phyloP scores from a whole-genome alignment of 2,113 vertebrate genomes.

The Phalacrocorax aristotelis region DNA sequence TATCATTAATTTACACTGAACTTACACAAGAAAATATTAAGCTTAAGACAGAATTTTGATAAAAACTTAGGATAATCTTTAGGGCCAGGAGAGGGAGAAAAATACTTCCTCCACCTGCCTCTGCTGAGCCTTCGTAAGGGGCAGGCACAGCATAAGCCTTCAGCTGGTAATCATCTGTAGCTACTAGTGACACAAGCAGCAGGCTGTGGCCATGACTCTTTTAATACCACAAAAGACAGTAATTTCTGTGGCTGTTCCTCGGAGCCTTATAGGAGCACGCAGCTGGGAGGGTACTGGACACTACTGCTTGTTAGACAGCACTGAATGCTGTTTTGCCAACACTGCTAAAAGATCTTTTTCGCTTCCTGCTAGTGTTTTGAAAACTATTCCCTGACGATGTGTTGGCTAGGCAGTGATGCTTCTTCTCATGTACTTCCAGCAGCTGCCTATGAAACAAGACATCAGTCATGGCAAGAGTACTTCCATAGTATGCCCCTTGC shows the following conservation, averaged over 20 bases:
- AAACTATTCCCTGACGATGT: not conserved
- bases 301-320: not conserved
- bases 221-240: too few species aligned
- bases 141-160: not conserved
- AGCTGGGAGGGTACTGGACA: not conserved
- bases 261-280: not conserved
- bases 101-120: not conserved
- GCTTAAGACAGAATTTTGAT: not conserved
- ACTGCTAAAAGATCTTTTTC: not conserved
- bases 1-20: not conserved
- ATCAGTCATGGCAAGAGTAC: not conserved
- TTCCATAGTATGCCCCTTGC: not conserved
- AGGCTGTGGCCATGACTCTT: rapidly evolving
- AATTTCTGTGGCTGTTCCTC: not conserved
- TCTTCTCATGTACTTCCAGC: not conserved
- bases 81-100: not conserved
- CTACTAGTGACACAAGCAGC: not conserved
- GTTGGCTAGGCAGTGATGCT: not conserved
- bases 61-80: not conserved
- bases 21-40: not conserved
- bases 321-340: not conserved
- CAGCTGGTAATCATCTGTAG: not conserved
- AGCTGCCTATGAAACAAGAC: not conserved
- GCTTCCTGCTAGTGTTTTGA: not conserved
- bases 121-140: not conserved